These are phyloP conservation scores for Coelopa pilipes DNA, from an alignment of 2,888 invertebrate species.

Conservation along the genomic window DNA sequence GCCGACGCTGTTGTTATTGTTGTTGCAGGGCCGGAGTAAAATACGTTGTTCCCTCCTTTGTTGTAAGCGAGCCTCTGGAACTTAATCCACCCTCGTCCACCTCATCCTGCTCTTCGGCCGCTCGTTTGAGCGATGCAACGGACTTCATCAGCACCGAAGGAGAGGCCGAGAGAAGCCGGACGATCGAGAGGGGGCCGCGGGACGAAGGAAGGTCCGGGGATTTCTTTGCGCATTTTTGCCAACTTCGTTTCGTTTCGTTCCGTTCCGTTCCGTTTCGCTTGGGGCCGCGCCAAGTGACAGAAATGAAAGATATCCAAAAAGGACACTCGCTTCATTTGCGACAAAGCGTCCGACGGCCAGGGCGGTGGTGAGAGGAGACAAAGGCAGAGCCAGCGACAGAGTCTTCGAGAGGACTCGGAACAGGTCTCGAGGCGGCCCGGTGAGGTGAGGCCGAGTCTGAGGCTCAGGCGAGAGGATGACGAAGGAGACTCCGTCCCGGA, in stretches of 20 bases:
- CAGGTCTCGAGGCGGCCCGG: neutral
- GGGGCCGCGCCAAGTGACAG: constrained; percentile 29
- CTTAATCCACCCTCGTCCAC: no score
- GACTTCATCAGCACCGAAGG: constrained; percentile 8
- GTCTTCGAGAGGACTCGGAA: no score
- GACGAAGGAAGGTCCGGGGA: neutral
- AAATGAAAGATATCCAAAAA: constrained; percentile 24
- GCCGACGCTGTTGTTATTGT: neutral
- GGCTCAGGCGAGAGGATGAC: neutral
- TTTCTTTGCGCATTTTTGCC: constrained; percentile 9
- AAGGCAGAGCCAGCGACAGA: neutral
- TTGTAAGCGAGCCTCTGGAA: constrained; percentile 29
- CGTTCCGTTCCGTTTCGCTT: constrained; percentile 11
- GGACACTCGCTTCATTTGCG: constrained; percentile 25
- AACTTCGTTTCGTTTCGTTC: constrained; percentile 1
- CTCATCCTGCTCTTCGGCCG: no score
- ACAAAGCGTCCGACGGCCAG: constrained; percentile 21
- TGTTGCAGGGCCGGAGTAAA: constrained; percentile 30
- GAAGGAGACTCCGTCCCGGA: constrained; percentile 36
- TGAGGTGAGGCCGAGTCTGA: neutral
- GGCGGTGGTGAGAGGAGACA: neutral
- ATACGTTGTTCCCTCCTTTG: constrained; percentile 37
- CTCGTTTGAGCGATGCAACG: constrained; percentile 5
- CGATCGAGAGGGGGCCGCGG: no score
- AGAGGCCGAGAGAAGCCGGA: neutral